Conservation (phyloP, 2,888 invertebrate genomes). For the Plebejus melissa region DNA sequence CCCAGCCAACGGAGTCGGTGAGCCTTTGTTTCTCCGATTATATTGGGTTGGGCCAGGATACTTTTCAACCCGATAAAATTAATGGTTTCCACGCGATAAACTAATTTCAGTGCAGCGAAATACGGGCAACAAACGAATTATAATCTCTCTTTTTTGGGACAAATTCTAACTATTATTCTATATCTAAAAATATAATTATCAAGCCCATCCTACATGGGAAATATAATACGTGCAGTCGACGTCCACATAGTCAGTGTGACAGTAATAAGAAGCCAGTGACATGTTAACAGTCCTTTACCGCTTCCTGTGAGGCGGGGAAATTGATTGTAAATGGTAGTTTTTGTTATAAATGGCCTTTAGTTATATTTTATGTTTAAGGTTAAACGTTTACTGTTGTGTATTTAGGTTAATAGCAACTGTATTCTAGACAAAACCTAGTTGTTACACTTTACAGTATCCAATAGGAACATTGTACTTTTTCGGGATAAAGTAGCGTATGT, state of each 20-base stretch:
- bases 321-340: background rate
- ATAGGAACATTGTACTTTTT: no score
- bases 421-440: no score
- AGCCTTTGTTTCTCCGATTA: no score
- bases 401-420: background rate
- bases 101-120: no score
- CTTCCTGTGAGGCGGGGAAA: background rate
- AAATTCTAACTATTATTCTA: background rate
- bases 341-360: background rate
- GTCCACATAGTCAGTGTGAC: background rate
- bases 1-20: no score
- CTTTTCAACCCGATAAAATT: no score
- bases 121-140: no score
- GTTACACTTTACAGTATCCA: no score
- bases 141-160: no score
- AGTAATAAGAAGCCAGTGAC: conserved; percentile 11
- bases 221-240: background rate
- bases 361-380: background rate
- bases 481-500: no score
- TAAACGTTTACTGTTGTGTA: background rate
- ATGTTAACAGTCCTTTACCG: background rate
- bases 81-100: no score
- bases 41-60: no score
- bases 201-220: background rate
- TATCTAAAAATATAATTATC: background rate